Base-by-base conservation (phyloP, 2,888 invertebrate genomes). In the Oxystoma pomonae region DNA sequence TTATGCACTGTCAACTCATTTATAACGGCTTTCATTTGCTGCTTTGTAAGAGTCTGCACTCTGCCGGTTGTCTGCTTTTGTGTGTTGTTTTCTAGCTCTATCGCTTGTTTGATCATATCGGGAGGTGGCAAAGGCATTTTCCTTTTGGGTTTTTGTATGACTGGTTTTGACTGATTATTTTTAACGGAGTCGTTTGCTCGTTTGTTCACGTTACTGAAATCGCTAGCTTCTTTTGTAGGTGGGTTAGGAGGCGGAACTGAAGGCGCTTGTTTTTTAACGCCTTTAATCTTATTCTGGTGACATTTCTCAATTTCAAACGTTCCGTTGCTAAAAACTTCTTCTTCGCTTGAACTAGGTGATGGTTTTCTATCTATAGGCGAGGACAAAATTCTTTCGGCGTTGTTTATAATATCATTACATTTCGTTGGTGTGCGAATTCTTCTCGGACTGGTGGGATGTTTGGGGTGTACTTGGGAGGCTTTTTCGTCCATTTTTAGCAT, bases 81-180 rank as follows among this genome's bases (percentile, higher is more conserved):
- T 0, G 73, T 74, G 7, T 66, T 68, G 57, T 66, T 73, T 66
- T 86, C 85, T 50, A 85, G 81, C 51, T 83, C 86, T 67, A 89
- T 82, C 0, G 88, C 86, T 76, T 89, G 88, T 67, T 87, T 86
- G 0, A 89, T 85, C 84, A 87, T 86, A 74, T 88, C 87, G 0
- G 88, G 86, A 68, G 72, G 81, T 65, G 72, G 80, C 68, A 70
- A 76, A 55, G 65, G 70, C 53, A 63, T 19, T 12, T 58, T 49
- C 20, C 20, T 58, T 20, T 21, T 58, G 19, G 16, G 16, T 19
- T 53, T 53, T 7, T 53, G 17, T 5, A 16, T 16, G 5, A 7
- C 7, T 5, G 16, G 17, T 35, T 35, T 35, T n/a, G n/a, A n/a
- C n/a, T n/a, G n/a, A n/a, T n/a, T n/a, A n/a, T n/a, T n/a, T n/a